A percentile compares a stretch with the other conserved stretches of the same genome.
phyloP scores from a whole-genome alignment of 1,140 invertebrate genomes.

The Sitodiplosis mosellana region DNA sequence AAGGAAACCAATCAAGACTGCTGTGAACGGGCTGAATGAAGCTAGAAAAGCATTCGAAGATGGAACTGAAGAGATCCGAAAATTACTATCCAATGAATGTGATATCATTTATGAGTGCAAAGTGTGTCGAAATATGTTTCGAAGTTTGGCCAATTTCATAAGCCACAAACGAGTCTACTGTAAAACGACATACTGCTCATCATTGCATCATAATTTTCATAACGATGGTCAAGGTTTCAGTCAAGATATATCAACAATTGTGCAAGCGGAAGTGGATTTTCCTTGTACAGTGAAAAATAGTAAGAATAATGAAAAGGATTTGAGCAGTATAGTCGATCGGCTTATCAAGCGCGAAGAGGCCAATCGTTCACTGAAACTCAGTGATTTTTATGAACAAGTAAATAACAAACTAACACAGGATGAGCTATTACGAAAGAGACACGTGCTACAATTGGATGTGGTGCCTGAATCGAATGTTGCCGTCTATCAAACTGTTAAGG shows the following conservation, averaged over 20 bases:
- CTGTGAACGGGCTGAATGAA: conserved; percentile 37
- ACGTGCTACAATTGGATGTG: conserved; percentile 15
- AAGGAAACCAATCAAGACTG: conserved; percentile 39
- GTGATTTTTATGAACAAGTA: conserved; percentile 5
- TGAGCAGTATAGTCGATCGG: conserved; percentile 20
- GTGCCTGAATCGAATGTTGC: conserved; percentile 16
- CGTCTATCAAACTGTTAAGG: conserved; percentile 19
- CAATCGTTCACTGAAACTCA: conserved; percentile 1
- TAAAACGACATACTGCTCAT: conserved; percentile 29
- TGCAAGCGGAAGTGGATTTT: conserved; percentile 14
- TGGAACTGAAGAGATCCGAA: conserved; percentile 40
- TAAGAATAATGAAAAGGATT: conserved; percentile 14
- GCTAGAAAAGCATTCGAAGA: conserved; percentile 36
- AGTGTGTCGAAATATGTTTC: conserved; percentile 64
- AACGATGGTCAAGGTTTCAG: conserved; percentile 18
- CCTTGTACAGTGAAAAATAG: conserved; percentile 7
- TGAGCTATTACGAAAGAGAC: not conserved
- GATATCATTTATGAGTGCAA: conserved; percentile 71
- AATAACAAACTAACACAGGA: conserved; percentile 3
- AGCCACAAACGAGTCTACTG: conserved; percentile 70
- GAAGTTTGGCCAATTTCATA: conserved; percentile 65
- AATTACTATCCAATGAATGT: conserved; percentile 56
- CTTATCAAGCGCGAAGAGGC: conserved; percentile 6
- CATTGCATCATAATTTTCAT: conserved; percentile 24
- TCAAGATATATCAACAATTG: conserved; percentile 17